Evolutionary conservation across 2,888 invertebrate species (phyloP).

Genomic region (Tinea pellionella): DNA sequence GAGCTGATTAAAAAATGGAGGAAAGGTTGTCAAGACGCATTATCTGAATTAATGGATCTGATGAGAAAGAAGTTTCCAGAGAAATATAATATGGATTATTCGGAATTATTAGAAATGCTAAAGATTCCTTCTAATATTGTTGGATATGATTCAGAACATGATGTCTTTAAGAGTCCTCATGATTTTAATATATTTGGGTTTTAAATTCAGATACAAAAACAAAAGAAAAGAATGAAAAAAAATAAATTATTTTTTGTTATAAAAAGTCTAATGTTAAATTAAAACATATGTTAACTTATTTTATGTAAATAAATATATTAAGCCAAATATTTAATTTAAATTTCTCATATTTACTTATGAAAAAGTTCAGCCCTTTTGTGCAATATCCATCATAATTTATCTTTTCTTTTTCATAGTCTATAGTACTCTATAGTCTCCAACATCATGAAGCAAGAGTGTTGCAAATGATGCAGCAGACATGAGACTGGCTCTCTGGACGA

Average conservation of each 20-base stretch:
- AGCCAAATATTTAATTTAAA: no score
- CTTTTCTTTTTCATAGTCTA: no score
- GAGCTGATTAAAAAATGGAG: constrained; percentile 64
- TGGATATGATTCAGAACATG: constrained; percentile 60
- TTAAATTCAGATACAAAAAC: background rate
- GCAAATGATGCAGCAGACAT: no score
- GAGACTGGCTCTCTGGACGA: no score
- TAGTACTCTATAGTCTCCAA: no score
- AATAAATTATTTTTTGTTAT: background rate
- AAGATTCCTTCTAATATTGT: constrained; percentile 58
- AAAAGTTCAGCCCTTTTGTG: no score
- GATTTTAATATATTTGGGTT: constrained; percentile 21
- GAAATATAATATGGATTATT: constrained; percentile 50
- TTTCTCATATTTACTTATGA: no score
- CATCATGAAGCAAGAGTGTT: no score
- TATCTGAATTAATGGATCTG: constrained; percentile 56
- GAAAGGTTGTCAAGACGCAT: constrained; percentile 61
- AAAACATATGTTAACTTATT: no score
- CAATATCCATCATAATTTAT: no score
- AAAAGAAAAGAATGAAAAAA: background rate
- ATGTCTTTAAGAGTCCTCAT: constrained; percentile 52
- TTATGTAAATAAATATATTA: no score
- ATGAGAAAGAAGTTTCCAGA: constrained; percentile 51
- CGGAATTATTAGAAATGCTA: constrained; percentile 54
- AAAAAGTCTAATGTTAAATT: no score